phyloP scores from a whole-genome alignment of 2,113 vertebrate genomes.

The Brienomyrus brachyistius region DNA sequence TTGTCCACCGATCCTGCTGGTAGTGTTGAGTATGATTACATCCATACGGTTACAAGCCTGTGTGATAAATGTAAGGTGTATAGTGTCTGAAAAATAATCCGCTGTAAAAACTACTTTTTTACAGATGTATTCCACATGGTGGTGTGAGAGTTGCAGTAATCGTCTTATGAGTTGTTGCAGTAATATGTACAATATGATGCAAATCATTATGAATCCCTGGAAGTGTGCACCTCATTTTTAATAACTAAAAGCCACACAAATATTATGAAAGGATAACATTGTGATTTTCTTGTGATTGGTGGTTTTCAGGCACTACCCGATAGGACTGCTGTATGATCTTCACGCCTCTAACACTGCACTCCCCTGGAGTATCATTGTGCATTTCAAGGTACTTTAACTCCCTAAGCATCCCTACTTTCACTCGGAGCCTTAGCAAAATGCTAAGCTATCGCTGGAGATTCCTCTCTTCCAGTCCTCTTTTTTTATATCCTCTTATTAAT shows the following conservation, averaged over 20 bases:
- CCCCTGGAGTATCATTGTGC: slow-evolving; percentile 93
- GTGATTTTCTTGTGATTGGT: neutral
- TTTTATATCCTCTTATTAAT: neutral
- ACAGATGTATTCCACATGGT: neutral
- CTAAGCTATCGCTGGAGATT: neutral
- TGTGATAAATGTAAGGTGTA: neutral
- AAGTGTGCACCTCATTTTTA: neutral
- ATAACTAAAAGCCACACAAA: neutral
- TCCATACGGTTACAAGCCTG: neutral
- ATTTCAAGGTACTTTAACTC: slow-evolving; percentile 80
- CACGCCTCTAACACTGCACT: slow-evolving; percentile 86
- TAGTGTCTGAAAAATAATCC: neutral
- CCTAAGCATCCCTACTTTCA: neutral
- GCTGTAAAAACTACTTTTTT: too few relatives aligned
- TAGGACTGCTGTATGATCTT: slow-evolving; percentile 93
- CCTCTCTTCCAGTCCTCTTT: neutral
- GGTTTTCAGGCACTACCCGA: slow-evolving; percentile 84
- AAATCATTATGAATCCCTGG: neutral
- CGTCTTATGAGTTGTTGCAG: neutral
- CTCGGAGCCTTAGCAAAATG: neutral
- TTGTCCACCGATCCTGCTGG: neutral
- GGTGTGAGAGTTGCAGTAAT: neutral
- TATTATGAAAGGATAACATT: neutral
- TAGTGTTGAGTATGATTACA: neutral
- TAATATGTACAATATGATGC: neutral